Evolutionary conservation across 2,113 vertebrate genomes (phyloP).

Genomic region (Solea solea): DNA sequence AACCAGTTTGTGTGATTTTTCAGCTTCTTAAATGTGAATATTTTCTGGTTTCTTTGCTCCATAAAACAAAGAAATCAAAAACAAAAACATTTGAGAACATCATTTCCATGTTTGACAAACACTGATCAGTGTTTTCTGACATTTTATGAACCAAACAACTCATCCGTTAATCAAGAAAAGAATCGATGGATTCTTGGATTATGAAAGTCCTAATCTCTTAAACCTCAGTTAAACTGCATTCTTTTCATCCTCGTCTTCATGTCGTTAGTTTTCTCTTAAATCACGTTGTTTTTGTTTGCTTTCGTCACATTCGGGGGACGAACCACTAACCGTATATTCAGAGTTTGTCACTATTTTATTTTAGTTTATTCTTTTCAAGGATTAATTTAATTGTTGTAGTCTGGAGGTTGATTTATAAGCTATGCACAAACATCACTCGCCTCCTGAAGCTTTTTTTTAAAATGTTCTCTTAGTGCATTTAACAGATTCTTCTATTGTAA

Average conservation of each 20-base stretch:
- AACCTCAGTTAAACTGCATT: too few relatives aligned
- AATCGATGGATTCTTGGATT: too few relatives aligned
- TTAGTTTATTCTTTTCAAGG: conserved; percentile 23
- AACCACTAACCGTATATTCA: conserved; percentile 62
- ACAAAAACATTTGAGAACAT: too few relatives aligned
- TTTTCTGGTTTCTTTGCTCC: too few relatives aligned
- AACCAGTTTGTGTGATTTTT: too few relatives aligned
- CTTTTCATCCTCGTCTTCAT: neutral
- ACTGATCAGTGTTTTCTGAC: too few relatives aligned
- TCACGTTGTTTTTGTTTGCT: conserved; percentile 14
- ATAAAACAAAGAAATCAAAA: too few relatives aligned
- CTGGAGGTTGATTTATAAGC: conserved; percentile 67
- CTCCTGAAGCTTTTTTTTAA: conserved; percentile 40
- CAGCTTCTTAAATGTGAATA: too few relatives aligned
- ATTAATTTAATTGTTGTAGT: conserved; percentile 59
- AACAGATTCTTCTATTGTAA: conserved; percentile 63
- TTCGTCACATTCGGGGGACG: conserved; percentile 52
- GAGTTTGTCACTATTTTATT: conserved; percentile 36
- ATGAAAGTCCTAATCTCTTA: too few relatives aligned
- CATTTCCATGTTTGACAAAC: too few relatives aligned
- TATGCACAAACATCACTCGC: conserved; percentile 62
- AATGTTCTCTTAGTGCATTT: conserved; percentile 40
- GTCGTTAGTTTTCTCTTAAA: neutral
- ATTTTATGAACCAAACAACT: too few relatives aligned
- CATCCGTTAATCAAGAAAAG: too few relatives aligned